A percentile compares a stretch with the other conserved stretches of the same genome.
Conservation (phyloP, 2,888 invertebrate species). For the Zelleria hepariella region DNA sequence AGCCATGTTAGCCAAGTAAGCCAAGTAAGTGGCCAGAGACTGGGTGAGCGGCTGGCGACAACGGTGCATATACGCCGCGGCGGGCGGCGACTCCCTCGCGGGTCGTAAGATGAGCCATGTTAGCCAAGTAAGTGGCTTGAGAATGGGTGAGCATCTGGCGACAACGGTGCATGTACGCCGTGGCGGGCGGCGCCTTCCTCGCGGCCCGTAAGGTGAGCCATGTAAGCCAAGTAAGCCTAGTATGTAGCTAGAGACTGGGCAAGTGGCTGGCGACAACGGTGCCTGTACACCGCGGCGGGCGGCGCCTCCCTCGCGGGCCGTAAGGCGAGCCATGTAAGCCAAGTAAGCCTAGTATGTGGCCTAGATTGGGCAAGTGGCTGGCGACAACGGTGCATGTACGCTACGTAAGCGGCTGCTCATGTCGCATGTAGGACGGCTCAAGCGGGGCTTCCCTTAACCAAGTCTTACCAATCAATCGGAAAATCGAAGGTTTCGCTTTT, state of each 20-base stretch:
- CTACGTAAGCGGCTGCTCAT: no score
- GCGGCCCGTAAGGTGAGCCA: slow-evolving; percentile 84
- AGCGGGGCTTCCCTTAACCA: slow-evolving; percentile 90
- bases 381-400: slow-evolving; percentile 81
- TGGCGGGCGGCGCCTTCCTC: slow-evolving; percentile 89
- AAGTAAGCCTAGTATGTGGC: no score
- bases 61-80: slow-evolving; percentile 88
- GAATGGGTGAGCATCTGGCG: slow-evolving; percentile 37
- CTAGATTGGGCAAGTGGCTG: slow-evolving; percentile 25
- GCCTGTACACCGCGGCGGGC: slow-evolving; percentile 92
- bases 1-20: not conserved
- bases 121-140: no score
- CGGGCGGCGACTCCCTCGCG: slow-evolving; percentile 89
- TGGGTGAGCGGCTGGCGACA: slow-evolving; percentile 41
- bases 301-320: slow-evolving; percentile 89
- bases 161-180: slow-evolving; percentile 84
- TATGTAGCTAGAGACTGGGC: no score
- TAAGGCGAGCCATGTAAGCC: slow-evolving; percentile 74
- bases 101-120: slow-evolving; percentile 83
- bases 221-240: no score
- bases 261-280: slow-evolving; percentile 54
- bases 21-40: slow-evolving; percentile 10
- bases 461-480: no score
- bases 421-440: no score
- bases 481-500: not conserved